A percentile compares a stretch with the other conserved stretches of the same genome.
phyloP scores from a whole-genome alignment of 2,797 vertebrate genomes.

The Enteromius radiatus region DNA sequence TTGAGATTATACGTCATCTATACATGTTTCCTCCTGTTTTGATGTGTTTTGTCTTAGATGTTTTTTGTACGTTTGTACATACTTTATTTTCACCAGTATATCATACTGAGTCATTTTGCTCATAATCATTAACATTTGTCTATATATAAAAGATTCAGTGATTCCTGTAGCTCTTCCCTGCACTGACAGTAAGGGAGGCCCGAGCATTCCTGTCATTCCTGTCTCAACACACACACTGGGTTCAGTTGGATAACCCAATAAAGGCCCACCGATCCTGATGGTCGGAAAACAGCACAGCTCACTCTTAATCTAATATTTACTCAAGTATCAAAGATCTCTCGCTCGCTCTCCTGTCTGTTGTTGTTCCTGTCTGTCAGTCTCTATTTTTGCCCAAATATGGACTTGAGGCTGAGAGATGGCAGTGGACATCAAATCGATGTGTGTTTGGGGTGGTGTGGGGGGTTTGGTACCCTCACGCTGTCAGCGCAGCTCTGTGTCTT shows the following conservation, averaged over 20 bases:
- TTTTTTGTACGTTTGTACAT: background rate
- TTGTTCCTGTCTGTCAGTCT: constrained; percentile 30
- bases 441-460: constrained; percentile 26
- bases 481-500: constrained; percentile 15
- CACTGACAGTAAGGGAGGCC: constrained; percentile 71
- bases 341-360: constrained; percentile 7
- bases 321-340: constrained; percentile 48
- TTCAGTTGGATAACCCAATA: constrained; percentile 59
- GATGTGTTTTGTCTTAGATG: constrained; percentile 29
- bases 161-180: constrained; percentile 57
- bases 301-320: constrained; percentile 68
- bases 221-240: constrained; percentile 53
- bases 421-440: constrained; percentile 36
- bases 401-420: constrained; percentile 13
- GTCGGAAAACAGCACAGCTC: constrained; percentile 47
- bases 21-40: constrained; percentile 13
- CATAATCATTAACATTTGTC: background rate
- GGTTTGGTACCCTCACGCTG: constrained; percentile 30
- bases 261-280: constrained; percentile 54
- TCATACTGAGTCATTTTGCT: constrained; percentile 10
- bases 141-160: background rate
- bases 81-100: background rate
- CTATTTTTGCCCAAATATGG: constrained; percentile 36
- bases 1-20: background rate
- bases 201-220: constrained; percentile 77